A percentile compares a stretch with the other conserved stretches of the same genome.
phyloP scores from a whole-genome alignment of 2,888 invertebrate species.

The Amiota mariae region DNA sequence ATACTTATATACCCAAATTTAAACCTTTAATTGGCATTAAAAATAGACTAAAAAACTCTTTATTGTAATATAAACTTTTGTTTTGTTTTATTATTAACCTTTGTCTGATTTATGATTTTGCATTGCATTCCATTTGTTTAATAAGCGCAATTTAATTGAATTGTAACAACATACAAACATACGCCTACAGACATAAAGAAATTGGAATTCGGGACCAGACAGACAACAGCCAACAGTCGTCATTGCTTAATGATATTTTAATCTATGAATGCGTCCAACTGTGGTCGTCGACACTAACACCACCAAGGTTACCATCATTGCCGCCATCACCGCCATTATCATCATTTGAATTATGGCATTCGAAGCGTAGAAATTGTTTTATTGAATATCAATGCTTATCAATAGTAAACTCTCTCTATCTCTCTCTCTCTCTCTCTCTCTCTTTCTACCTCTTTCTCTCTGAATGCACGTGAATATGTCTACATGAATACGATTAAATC shows the following conservation, averaged over 20 bases:
- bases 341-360: constrained; percentile 17
- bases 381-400: constrained; percentile 1
- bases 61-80: neutral
- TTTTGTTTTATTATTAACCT: constrained; percentile 23
- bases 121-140: constrained; percentile 5
- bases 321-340: neutral
- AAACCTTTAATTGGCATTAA: no score
- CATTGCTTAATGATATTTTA: constrained; percentile 26
- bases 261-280: constrained; percentile 10
- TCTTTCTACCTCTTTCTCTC: no score
- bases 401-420: neutral
- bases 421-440: no score
- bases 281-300: neutral
- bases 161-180: constrained; percentile 18
- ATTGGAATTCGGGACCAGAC: neutral
- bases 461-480: neutral
- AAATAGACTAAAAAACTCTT: no score
- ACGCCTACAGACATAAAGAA: neutral
- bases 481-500: constrained; percentile 16
- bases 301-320: neutral
- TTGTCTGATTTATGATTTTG: constrained; percentile 20
- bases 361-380: constrained; percentile 12
- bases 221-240: neutral
- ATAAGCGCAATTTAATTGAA: constrained; percentile 29
- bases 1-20: no score